A percentile compares a stretch with the other conserved stretches of the same genome.
phyloP scores from a whole-genome alignment of 1,140 invertebrate species.

The Nautilus pompilius region DNA sequence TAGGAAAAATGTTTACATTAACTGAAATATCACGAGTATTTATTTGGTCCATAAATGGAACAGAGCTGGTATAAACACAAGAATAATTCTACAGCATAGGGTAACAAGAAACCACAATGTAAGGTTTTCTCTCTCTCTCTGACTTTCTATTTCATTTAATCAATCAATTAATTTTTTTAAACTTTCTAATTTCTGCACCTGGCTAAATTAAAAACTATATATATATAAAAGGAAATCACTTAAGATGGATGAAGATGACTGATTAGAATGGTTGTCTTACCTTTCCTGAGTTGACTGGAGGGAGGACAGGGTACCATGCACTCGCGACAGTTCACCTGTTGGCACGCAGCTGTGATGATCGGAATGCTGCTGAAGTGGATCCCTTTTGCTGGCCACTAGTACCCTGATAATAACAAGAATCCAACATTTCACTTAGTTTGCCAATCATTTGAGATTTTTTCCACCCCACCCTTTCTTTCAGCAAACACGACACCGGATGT shows the following conservation, averaged over 20 bases:
- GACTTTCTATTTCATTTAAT: neutral
- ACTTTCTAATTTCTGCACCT: neutral
- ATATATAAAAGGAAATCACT: neutral
- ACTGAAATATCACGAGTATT: too few species aligned
- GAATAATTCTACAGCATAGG: too few species aligned
- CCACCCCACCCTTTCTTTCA: too few species aligned
- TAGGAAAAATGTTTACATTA: too few species aligned
- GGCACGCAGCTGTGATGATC: slow-evolving; percentile 47
- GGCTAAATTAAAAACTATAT: neutral
- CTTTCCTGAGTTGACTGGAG: slow-evolving; percentile 43
- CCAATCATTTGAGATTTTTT: too few species aligned
- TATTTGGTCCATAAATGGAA: too few species aligned
- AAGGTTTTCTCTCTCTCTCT: neutral
- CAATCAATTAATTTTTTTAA: neutral
- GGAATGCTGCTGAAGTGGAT: slow-evolving; percentile 49
- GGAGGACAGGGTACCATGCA: slow-evolving; percentile 39
- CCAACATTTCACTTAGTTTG: too few species aligned
- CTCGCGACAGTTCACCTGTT: slow-evolving; percentile 19
- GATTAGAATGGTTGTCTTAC: slow-evolving; percentile 23
- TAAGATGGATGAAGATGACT: neutral
- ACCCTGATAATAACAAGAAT: slow-evolving; percentile 35
- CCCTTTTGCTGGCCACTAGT: slow-evolving; percentile 42
- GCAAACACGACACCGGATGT: too few species aligned
- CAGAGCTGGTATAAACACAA: too few species aligned
- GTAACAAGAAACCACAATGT: too few species aligned